Evolutionary conservation across 2,797 vertebrate genomes (phyloP), one percentile per base, ranked within the genome.

Genomic region (Gadopsis marmoratus): DNA sequence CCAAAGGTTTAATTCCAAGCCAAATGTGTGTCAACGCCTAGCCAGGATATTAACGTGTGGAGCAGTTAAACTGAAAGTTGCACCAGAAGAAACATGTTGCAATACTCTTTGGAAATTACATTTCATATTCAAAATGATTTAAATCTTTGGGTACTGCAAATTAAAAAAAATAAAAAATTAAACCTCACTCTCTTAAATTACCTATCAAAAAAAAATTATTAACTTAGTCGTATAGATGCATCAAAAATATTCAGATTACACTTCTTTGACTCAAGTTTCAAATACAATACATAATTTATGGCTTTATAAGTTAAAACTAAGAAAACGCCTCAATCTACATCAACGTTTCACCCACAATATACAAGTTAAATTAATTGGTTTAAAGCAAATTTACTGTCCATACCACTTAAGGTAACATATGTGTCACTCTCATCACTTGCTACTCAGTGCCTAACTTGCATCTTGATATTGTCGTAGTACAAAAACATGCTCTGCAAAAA

Each of bases 271-370:
- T 95, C 94, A 95, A 95, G 93, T 95, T 94, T 92, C 89, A 94
- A 96, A 96, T 96, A 96, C 93, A 96, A 95, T 95, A 95, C 92
- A 95, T 94, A 94, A 96, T 95, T 95, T 96, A 96, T 96, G 95
- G 94, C 95, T 95, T 96, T 93, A 95, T 95, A 96, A 95, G 93
- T 95, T 95, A 95, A 94, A 94, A 94, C 90, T 88, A 91, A 91
- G 90, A 89, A 90, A 92, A 93, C 87, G 91, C 89, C 88, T 93
- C 87, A 92, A 90, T 92, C 92, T 93, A 94, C 94, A 94, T 93
- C 88, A 89, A 89, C 51, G 82, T 86, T 89, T 92, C 87, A 93
- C 91, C 92, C 92, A 94, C 89, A 95, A 95, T 91, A 91, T 94
- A 96, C 94, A 95, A 94, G 92, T 96, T 96, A 96, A 95, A 95